phyloP scores from a whole-genome alignment of 2,797 vertebrate genomes.

The Tympanoctomys barrerae region DNA sequence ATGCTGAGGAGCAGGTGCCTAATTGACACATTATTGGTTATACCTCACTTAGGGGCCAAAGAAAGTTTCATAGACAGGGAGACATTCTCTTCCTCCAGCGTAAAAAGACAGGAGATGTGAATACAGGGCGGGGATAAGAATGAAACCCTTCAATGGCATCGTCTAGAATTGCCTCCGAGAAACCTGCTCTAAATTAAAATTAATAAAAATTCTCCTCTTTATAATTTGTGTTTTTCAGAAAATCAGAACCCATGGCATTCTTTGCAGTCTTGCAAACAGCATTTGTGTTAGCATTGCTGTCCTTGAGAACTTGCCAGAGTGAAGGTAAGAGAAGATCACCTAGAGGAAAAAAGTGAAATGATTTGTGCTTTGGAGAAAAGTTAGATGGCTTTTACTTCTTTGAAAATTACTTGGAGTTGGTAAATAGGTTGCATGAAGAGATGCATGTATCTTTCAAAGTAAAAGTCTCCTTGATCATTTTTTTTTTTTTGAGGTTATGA shows the following conservation, averaged over 20 bases:
- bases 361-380: neutral
- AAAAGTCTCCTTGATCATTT: neutral
- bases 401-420: constrained; percentile 30
- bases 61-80: neutral
- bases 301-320: constrained; percentile 16
- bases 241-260: constrained; percentile 82
- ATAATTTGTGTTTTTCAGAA: constrained; percentile 79
- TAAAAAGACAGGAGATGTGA: neutral
- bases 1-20: neutral
- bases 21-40: accelerated
- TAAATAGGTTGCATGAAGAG: neutral
- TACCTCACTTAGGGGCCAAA: neutral
- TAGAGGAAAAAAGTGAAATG: neutral
- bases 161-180: neutral
- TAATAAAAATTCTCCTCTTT: constrained; percentile 43
- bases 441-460: neutral
- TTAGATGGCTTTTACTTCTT: neutral
- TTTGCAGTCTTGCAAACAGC: constrained; percentile 54
- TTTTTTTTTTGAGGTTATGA: too few relatives aligned
- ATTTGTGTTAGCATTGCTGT: constrained; percentile 69
- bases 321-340: constrained; percentile 83
- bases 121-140: neutral
- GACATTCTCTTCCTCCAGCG: neutral
- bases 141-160: neutral
- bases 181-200: neutral